phyloP scores from a whole-genome alignment of 1,140 invertebrate genomes.

The Aphis craccivora region DNA sequence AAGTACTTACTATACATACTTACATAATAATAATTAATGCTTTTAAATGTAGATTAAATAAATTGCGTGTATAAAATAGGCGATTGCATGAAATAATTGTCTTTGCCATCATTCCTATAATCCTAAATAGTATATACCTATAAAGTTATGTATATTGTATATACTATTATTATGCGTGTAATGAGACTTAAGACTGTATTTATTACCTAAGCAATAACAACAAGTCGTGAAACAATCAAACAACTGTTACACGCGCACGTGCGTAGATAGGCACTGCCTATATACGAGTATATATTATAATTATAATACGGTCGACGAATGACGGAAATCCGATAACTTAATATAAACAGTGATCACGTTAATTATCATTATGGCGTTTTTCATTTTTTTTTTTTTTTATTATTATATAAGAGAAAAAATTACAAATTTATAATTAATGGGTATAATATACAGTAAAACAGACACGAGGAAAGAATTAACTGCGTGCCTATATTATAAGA shows the following conservation, averaged over 20 bases:
- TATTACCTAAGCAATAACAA: background rate
- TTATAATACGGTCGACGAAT: background rate
- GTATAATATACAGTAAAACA: background rate
- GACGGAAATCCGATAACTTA: conserved; percentile 25
- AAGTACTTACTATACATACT: background rate
- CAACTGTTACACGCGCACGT: background rate
- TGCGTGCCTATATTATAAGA: background rate
- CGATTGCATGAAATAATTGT: background rate
- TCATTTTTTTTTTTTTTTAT: background rate
- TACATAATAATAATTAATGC: background rate
- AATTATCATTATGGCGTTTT: background rate
- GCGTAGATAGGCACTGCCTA: background rate
- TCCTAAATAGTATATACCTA: background rate
- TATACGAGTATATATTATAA: background rate
- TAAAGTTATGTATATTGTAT: background rate
- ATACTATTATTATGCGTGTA: background rate
- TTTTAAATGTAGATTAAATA: background rate
- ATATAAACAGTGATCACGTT: background rate
- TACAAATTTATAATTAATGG: background rate
- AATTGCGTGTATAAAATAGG: background rate
- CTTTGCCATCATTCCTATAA: background rate
- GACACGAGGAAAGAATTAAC: background rate
- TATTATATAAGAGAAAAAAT: background rate
- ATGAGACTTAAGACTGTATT: background rate
- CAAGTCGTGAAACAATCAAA: background rate